Conservation (phyloP, 1,140 invertebrate species). For the Asobara japonica region DNA sequence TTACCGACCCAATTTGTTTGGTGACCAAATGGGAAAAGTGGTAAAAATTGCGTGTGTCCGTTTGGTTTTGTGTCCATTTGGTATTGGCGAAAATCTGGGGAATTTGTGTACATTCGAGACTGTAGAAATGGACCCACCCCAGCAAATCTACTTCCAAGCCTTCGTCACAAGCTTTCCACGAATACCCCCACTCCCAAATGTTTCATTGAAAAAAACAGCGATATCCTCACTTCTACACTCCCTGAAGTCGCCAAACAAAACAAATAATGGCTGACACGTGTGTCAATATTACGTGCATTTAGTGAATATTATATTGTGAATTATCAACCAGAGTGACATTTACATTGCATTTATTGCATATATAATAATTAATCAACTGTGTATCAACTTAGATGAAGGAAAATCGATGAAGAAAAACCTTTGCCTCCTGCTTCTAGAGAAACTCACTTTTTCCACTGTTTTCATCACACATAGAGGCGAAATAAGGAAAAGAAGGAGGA, state of each 20-base stretch:
- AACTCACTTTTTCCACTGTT: background rate
- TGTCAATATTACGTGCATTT: conserved; percentile 35
- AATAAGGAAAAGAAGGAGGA: background rate
- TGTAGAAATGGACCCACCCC: no score
- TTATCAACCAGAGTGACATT: background rate
- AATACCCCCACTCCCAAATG: background rate
- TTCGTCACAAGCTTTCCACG: background rate
- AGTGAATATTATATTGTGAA: conserved; percentile 3
- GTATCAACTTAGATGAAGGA: background rate
- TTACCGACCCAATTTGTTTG: no score
- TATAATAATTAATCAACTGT: background rate
- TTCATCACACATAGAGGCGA: background rate
- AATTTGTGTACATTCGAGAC: no score
- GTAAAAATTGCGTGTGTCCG: no score
- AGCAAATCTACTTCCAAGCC: no score
- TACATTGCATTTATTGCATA: background rate
- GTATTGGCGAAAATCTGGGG: no score
- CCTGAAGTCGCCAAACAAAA: conserved; percentile 28
- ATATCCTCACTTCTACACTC: background rate
- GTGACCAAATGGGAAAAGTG: no score
- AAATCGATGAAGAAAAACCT: no score
- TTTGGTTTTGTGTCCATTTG: no score
- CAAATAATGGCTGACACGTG: conserved; percentile 42
- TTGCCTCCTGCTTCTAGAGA: background rate
- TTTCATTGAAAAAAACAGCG: background rate